Percentiles rank a stretch among this genome's conserved stretches.
Evolutionary conservation across 2,797 vertebrate genomes (phyloP).

Genomic region (Platalea minor): DNA sequence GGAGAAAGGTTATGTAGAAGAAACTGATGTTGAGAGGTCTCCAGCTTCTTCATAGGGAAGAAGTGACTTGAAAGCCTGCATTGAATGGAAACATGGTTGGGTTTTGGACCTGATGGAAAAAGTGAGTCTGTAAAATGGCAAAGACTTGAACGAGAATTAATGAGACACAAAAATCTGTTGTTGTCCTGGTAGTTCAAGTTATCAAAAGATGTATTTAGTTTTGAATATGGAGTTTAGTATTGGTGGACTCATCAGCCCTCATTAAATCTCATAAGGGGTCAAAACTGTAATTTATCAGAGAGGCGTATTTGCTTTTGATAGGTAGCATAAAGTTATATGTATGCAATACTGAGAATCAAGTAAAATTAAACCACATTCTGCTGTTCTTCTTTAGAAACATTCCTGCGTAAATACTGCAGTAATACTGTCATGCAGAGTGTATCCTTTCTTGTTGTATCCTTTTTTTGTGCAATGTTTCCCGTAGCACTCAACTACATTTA

Average conservation of each 20-base stretch:
- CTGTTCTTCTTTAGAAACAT: conserved; percentile 84
- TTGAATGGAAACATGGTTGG: not conserved
- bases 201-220: conserved; percentile 3
- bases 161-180: not conserved
- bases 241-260: not conserved
- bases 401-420: conserved; percentile 81
- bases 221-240: not conserved
- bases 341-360: conserved; percentile 54
- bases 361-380: conserved; percentile 78
- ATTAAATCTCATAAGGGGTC: not conserved
- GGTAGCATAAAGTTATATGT: conserved; percentile 59
- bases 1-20: not conserved
- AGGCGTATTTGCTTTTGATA: conserved; percentile 30
- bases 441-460: conserved; percentile 87
- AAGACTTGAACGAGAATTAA: not conserved
- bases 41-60: not conserved
- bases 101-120: not conserved
- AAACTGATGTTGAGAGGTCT: not conserved
- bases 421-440: conserved; percentile 82
- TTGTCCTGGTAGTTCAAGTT: not conserved
- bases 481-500: conserved; percentile 39
- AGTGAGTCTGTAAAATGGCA: not conserved
- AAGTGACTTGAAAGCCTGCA: not conserved
- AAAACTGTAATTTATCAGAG: conserved; percentile 7
- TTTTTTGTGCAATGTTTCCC: conserved; percentile 71